These are phyloP conservation scores for Melanotaenia maccullochi DNA, from an alignment of 2,797 vertebrate genomes.

Conservation along the genomic window DNA sequence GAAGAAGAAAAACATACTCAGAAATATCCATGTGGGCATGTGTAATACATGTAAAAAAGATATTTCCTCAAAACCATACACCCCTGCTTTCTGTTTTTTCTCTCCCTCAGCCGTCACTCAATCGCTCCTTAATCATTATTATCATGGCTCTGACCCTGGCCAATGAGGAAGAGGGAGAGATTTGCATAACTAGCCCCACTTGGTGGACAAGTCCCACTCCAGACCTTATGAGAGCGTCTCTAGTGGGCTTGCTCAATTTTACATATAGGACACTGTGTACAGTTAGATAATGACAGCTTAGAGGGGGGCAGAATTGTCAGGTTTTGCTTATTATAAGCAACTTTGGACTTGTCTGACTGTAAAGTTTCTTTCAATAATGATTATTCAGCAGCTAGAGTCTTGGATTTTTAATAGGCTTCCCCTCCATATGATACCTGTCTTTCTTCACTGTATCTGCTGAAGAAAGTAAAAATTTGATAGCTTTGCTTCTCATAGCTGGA, in stretches of 20 bases:
- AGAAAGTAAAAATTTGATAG: not conserved
- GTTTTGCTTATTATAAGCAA: not conserved
- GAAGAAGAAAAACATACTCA: conserved; percentile 12
- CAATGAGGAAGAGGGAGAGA: conserved; percentile 70
- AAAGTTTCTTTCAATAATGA: conserved; percentile 2
- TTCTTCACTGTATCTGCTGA: not conserved
- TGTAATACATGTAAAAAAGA: conserved; percentile 1
- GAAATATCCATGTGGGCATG: conserved; percentile 9
- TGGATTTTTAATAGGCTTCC: not conserved
- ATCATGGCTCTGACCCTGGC: conserved; percentile 68
- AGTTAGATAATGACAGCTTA: conserved; percentile 55
- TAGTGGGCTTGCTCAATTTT: conserved; percentile 62
- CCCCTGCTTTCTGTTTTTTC: conserved; percentile 25
- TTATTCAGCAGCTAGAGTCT: not conserved
- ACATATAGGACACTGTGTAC: conserved; percentile 47
- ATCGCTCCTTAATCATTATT: conserved; percentile 65
- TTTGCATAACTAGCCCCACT: conserved; percentile 80
- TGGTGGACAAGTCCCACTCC: conserved; percentile 74
- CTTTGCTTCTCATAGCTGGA: not conserved
- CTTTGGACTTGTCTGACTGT: not conserved
- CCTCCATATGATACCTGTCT: not conserved
- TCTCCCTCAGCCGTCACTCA: conserved; percentile 47
- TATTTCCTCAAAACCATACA: conserved; percentile 40
- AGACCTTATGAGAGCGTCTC: conserved; percentile 64
- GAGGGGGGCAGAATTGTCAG: conserved; percentile 19